Percentiles rank a stretch among this genome's conserved stretches.
Conservation (phyloP, 2,888 invertebrate genomes). For the Notodonta ziczac region DNA sequence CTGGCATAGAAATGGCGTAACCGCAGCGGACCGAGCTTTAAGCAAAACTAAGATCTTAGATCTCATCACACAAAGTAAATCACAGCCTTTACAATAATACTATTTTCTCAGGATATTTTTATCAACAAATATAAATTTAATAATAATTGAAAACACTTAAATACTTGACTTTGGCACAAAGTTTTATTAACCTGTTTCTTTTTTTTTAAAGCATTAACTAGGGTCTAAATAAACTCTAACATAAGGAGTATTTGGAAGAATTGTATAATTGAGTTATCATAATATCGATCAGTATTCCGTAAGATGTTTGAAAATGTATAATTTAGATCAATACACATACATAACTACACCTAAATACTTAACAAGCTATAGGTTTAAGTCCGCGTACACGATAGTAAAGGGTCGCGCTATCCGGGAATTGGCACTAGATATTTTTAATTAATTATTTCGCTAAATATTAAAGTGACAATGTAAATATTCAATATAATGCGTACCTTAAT, state of each 20-base stretch:
- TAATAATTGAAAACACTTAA: constrained; percentile 48
- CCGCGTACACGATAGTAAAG: constrained; percentile 63
- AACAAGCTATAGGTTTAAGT: constrained; percentile 66
- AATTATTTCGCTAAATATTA: constrained; percentile 68
- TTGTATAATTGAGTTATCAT: constrained; percentile 25
- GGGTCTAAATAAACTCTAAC: constrained; percentile 32
- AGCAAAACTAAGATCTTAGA: constrained; percentile 63
- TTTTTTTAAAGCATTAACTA: constrained; percentile 50
- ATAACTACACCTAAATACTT: constrained; percentile 70
- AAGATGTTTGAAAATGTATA: constrained; percentile 42
- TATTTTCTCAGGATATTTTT: constrained; percentile 37
- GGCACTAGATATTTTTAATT: constrained; percentile 67
- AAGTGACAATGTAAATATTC: constrained; percentile 69
- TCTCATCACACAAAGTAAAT: constrained; percentile 73
- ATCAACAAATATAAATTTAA: constrained; percentile 37
- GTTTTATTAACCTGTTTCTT: constrained; percentile 47
- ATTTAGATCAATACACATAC: constrained; percentile 54
- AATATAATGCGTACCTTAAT: constrained; percentile 69
- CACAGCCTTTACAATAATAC: constrained; percentile 78
- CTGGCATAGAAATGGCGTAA: too few relatives aligned
- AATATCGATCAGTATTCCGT: constrained; percentile 39
- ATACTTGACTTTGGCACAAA: constrained; percentile 61
- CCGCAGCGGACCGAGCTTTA: background rate
- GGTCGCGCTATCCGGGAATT: constrained; percentile 67
- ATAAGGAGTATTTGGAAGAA: constrained; percentile 26